A percentile compares a stretch with the other conserved stretches of the same genome.
Conservation (phyloP, 2,797 vertebrate genomes). For the Potorous gilbertii region DNA sequence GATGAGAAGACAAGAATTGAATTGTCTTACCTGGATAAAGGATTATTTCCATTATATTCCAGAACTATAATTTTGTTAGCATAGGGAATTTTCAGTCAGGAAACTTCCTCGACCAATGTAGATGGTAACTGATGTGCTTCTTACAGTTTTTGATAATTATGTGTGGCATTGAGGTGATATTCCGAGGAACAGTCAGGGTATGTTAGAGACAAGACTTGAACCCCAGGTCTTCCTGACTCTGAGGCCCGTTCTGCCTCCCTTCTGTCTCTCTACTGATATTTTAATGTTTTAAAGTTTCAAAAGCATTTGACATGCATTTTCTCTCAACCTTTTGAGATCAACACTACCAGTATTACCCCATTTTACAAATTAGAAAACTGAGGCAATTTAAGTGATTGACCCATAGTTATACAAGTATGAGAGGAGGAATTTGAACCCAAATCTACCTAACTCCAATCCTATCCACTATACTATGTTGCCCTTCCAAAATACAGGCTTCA, state of each 20-base stretch:
- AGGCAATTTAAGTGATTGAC: neutral
- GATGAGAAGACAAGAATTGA: conserved; percentile 14
- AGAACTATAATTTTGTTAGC: conserved; percentile 5
- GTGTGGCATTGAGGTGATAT: conserved; percentile 25
- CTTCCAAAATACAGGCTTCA: neutral
- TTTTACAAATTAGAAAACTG: neutral
- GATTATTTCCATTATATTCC: neutral
- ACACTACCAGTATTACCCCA: neutral
- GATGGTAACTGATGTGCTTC: neutral
- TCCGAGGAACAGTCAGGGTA: conserved; percentile 8
- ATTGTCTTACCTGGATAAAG: conserved; percentile 46
- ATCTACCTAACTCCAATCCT: neutral
- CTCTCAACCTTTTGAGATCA: neutral
- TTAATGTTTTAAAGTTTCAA: neutral
- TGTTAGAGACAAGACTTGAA: neutral
- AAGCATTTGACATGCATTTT: neutral
- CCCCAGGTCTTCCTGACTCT: neutral
- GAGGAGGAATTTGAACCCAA: neutral
- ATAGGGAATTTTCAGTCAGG: neutral
- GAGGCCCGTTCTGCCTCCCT: neutral
- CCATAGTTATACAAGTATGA: neutral
- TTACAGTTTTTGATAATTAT: neutral
- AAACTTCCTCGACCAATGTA: neutral
- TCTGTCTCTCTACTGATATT: neutral
- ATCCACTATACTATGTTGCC: neutral